Base-by-base conservation (phyloP, 2,888 invertebrate genomes). In the Altica lythri region DNA sequence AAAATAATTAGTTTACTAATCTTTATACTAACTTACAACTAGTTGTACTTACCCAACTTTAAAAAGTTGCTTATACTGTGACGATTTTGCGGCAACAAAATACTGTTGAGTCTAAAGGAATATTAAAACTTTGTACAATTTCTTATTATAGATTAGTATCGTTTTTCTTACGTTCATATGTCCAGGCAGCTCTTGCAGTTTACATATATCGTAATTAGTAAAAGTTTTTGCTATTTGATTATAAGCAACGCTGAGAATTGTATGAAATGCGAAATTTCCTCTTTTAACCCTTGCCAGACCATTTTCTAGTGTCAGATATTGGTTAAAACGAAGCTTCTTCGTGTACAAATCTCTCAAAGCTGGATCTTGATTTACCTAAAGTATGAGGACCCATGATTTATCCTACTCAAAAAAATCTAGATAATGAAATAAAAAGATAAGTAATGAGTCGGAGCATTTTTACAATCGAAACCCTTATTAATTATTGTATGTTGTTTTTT, bases 121-220 rank as follows among this genome's bases (percentile, higher is more conserved):
- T 12, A 35, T 6, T 18, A 12, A 5, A 6, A 25, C 17, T 27
- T 9, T 13, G 25, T 42, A 22, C 14, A 5, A 10, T 13, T 34
- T 42, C 8, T 17, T 35, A 17, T 16, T 18, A 18, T 16, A 19
- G 14, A 16, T 2, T 17, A 55, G 57, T 55, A 61, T 67, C 70
- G 43, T 68, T 62, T 2, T 17, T 55, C 59, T 55, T 62, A 68
- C 70, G 43, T 68, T 62, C 53, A 66, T 59, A 35, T 62, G 67
- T 42, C 68, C 69, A 2, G 63, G 64, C 10, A 81, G 71, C 60
- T 78, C 78, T 51, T 77, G 76, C 46, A 80, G 63, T 12, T 77
- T 76, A 54, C 81, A 81, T 48, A 80, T 79, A 50, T 80, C 80
- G 17, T 76, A 76, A 59, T 80, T 79, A 9, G 69, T 71, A 60